A percentile compares a stretch with the other conserved stretches of the same genome.
These are phyloP conservation scores for Agonopterix heracliana DNA, from an alignment of 2,888 invertebrate species.

Conservation along the genomic window DNA sequence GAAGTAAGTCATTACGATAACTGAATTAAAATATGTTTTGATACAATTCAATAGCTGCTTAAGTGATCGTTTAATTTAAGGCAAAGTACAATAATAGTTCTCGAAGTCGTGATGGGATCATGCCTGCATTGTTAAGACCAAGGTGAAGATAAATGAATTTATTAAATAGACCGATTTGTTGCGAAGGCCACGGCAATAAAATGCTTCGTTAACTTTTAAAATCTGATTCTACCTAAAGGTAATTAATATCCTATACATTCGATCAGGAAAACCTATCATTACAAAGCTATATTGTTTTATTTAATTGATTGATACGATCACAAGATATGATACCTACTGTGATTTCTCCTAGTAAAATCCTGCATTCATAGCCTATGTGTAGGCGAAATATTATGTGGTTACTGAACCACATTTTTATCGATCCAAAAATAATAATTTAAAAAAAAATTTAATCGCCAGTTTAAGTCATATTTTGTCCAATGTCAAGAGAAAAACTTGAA, in stretches of 20 bases:
- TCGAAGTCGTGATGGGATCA: conserved; percentile 7
- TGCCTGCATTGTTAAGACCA: conserved; percentile 5
- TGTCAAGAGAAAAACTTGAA: background rate
- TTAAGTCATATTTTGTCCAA: background rate
- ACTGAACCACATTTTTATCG: no score
- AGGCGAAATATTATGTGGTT: no score
- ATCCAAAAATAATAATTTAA: no score
- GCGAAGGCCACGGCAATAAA: conserved; percentile 8
- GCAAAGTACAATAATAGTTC: background rate
- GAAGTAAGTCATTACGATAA: background rate
- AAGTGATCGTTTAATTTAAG: no score
- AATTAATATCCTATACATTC: no score
- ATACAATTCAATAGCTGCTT: conserved; percentile 4
- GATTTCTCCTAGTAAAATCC: no score
- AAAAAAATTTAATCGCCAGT: background rate
- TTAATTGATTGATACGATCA: no score
- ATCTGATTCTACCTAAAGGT: background rate
- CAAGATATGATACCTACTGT: no score
- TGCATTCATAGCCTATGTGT: no score
- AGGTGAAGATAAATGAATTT: conserved; percentile 10
- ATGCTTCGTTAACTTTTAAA: conserved; percentile 8
- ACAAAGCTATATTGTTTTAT: no score
- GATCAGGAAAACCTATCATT: no score
- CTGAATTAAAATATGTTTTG: conserved; percentile 4
- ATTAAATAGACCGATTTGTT: conserved; percentile 8